Evolutionary conservation across 1,140 invertebrate genomes (phyloP), one percentile per base, ranked within the genome.

Genomic region (Kradibia gibbosae): DNA sequence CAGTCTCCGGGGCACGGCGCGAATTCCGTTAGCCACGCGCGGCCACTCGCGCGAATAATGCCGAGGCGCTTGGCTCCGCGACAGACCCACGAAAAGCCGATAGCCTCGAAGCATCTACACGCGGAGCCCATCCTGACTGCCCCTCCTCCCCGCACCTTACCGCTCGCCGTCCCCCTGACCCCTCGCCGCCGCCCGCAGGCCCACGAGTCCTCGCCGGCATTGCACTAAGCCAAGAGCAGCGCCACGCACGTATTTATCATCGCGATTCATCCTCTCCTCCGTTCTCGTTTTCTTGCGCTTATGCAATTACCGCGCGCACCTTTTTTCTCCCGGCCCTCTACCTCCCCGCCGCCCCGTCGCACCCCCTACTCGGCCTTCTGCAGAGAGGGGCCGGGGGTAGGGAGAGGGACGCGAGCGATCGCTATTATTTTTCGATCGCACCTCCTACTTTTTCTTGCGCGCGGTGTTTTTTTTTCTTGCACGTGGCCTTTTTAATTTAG

Each of bases 391-490:
- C n/a, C n/a, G n/a, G n/a, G n/a, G n/a, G n/a, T n/a, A n/a, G n/a
- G n/a, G n/a, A n/a, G n/a, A n/a, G n/a, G n/a, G n/a, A n/a, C n/a
- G n/a, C 28, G 28, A 11, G 39, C 50, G 71, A 74, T 81, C 71
- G 72, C 75, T 81, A 81, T 81, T 81, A 81, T 81, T 75, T 75
- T 81, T 81, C 72, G 79, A 81, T 81, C 45, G 78, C 71, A 34
- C 57, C 79, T 62, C 57, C 72, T 48, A 74, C 78, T 81, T 81
- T 65, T 75, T 65, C 78, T 75, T 31, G 57, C 36, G 39, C 55
- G 71, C 48, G 22, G 60, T n/a, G n/a, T n/a, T n/a, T 81, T 81
- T 65, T 75, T 65, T 71, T 75, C 22, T 42, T 25, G 39, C 55
- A 57, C 48, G 22, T 42, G 42, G 25, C 71, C 79, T 81, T 81